Evolutionary conservation across 2,113 vertebrate species (phyloP).

Genomic region (Anolis sagrei): DNA sequence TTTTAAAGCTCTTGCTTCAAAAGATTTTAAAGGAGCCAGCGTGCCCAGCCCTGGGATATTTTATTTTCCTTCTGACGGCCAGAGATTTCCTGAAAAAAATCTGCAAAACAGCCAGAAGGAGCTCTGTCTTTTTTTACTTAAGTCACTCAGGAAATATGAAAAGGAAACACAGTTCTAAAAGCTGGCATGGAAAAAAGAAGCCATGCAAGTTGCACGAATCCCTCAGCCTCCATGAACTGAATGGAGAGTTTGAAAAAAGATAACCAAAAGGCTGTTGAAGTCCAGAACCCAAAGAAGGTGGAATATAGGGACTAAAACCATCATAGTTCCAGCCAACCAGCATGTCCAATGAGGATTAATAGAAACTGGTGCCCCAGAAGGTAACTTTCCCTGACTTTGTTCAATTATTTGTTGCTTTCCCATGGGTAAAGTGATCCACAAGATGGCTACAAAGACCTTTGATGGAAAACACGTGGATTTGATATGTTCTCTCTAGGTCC

Average conservation of each 20-base stretch:
- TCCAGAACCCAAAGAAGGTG: background rate
- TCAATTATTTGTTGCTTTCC: background rate
- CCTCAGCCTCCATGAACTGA: background rate
- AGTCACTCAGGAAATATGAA: slow-evolving; percentile 28
- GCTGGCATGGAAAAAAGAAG: slow-evolving; percentile 23
- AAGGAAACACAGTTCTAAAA: slow-evolving; percentile 25
- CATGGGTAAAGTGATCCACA: background rate
- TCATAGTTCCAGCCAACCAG: too few relatives aligned
- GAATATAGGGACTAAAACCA: too few relatives aligned
- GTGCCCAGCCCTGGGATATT: background rate
- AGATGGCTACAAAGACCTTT: background rate
- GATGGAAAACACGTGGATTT: background rate
- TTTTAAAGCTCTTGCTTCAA: background rate
- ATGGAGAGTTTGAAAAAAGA: background rate
- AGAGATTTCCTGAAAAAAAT: slow-evolving; percentile 3
- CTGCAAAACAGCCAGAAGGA: slow-evolving; percentile 17
- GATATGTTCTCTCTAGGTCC: too few relatives aligned
- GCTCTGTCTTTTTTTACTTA: background rate
- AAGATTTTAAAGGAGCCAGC: background rate
- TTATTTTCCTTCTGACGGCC: slow-evolving; percentile 9
- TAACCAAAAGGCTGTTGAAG: background rate
- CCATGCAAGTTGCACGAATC: background rate
- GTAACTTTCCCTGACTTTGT: background rate
- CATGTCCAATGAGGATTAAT: too few relatives aligned
- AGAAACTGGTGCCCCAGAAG: too few relatives aligned